Evolutionary conservation across 2,113 vertebrate genomes (phyloP).

Genomic region (Puntigrus tetrazona): DNA sequence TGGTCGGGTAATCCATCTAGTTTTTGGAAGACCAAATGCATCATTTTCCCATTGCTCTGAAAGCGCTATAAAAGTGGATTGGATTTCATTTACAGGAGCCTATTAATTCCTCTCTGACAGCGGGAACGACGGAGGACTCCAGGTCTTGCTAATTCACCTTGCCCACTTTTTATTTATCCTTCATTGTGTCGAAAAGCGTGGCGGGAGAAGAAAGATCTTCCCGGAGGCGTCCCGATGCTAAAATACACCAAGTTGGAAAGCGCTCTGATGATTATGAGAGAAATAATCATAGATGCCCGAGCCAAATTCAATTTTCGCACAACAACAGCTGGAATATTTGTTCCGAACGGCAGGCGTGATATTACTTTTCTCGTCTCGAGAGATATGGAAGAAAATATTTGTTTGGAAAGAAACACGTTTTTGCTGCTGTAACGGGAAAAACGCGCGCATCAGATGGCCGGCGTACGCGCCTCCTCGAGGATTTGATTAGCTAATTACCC

Average conservation of each 20-base stretch:
- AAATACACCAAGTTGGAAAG: constrained; percentile 35
- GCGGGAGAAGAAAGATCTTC: constrained; percentile 16
- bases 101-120: constrained; percentile 68
- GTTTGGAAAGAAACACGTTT: not conserved
- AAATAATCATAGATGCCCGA: constrained; percentile 18
- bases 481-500: constrained; percentile 61
- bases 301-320: constrained; percentile 23
- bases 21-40: constrained; percentile 23
- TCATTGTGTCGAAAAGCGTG: constrained; percentile 58
- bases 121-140: constrained; percentile 65
- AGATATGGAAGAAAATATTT: constrained; percentile 6
- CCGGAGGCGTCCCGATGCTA: constrained; percentile 31
- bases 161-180: constrained; percentile 60
- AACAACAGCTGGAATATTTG: constrained; percentile 33
- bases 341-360: not conserved
- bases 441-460: constrained; percentile 17
- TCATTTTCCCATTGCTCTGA: constrained; percentile 28
- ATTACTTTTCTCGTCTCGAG: not conserved
- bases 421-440: not conserved
- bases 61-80: constrained; percentile 58
- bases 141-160: constrained; percentile 67
- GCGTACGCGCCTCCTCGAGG: constrained; percentile 44
- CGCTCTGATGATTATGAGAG: not conserved
- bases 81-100: constrained; percentile 65
- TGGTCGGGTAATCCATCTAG: constrained; percentile 33